Conservation (phyloP, 2,888 invertebrate genomes). For the Cryptocephalus primarius region DNA sequence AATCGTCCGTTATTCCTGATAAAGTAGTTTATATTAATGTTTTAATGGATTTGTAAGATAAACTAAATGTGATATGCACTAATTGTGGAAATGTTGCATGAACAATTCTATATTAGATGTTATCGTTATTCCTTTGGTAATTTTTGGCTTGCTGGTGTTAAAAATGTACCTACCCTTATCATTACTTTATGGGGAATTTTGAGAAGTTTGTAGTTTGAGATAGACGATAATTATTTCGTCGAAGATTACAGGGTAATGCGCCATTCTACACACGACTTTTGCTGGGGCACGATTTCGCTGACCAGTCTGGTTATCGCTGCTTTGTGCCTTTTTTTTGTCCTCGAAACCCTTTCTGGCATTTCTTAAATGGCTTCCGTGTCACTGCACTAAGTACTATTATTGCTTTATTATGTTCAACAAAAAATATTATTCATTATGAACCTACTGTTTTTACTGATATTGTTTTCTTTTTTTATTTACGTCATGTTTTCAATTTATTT, state of each 20-base stretch:
- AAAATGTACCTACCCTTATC: too few species aligned
- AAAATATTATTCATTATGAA: slow-evolving; percentile 8
- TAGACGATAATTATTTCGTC: slow-evolving; percentile 15
- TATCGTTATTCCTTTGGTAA: too few species aligned
- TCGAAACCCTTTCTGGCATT: slow-evolving; percentile 23
- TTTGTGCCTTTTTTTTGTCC: slow-evolving; percentile 36
- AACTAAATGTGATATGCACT: slow-evolving; percentile 2
- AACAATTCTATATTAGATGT: background rate
- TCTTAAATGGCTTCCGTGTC: slow-evolving; percentile 32
- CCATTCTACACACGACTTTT: slow-evolving; percentile 26
- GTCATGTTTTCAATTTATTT: slow-evolving; percentile 26
- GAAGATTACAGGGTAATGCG: slow-evolving; percentile 30
- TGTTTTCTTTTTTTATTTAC: slow-evolving; percentile 15
- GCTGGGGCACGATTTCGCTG: slow-evolving; percentile 20
- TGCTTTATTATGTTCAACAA: slow-evolving; percentile 22
- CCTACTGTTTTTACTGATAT: slow-evolving; percentile 21
- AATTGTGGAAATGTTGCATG: slow-evolving; percentile 2
- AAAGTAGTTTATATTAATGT: background rate
- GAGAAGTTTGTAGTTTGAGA: slow-evolving; percentile 13
- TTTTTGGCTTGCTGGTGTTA: too few species aligned
- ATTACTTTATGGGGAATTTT: background rate
- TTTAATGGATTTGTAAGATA: background rate
- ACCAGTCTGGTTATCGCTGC: slow-evolving; percentile 30
- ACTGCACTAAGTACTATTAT: slow-evolving; percentile 26
- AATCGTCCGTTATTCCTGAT: background rate